Conservation (phyloP, 2,113 vertebrate species). For the Aspidoscelis tigris region DNA sequence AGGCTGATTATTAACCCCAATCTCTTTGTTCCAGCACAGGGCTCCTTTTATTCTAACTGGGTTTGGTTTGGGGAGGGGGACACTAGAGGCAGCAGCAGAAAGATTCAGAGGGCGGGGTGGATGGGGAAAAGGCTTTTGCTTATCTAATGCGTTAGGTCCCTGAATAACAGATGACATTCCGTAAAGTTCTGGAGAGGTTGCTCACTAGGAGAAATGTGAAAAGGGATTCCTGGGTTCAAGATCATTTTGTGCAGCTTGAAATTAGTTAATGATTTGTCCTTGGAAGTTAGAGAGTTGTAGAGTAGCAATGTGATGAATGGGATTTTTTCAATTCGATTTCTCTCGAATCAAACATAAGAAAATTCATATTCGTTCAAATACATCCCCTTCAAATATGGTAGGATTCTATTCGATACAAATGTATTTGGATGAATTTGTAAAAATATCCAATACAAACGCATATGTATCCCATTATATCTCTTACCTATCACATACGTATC, state of each 20-base stretch:
- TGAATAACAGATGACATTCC: conserved; percentile 6
- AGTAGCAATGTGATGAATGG: too few species aligned
- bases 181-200: fast-evolving
- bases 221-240: not conserved
- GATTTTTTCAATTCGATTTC: too few species aligned
- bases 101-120: conserved; percentile 32
- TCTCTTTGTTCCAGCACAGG: not conserved
- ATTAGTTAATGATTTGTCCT: not conserved
- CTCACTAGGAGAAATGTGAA: fast-evolving
- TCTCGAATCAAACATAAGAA: too few species aligned
- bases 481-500: too few species aligned
- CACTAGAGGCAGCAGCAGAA: conserved; percentile 39
- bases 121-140: conserved; percentile 17
- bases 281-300: not conserved
- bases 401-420: too few species aligned
- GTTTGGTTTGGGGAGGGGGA: not conserved
- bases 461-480: too few species aligned
- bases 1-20: conserved; percentile 39
- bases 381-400: too few species aligned
- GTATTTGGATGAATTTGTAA: too few species aligned
- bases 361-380: too few species aligned
- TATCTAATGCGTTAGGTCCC: not conserved
- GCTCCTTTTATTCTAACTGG: conserved; percentile 42
- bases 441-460: too few species aligned
- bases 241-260: fast-evolving